Conservation (phyloP, 2,888 invertebrate species). For the Dorcus parallelipipedus region DNA sequence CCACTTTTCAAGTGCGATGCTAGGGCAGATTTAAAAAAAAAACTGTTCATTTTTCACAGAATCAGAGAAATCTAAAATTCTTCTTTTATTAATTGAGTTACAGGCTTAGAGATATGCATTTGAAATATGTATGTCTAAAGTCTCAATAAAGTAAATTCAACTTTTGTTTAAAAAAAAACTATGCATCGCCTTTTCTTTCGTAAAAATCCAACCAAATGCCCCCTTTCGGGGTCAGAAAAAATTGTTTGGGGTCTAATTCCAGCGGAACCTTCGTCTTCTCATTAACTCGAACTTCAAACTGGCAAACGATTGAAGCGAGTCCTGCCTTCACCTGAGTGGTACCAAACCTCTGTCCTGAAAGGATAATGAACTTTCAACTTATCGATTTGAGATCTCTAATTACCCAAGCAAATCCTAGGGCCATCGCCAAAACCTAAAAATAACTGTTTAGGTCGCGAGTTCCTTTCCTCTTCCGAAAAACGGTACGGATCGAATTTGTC, state of each 20-base stretch:
- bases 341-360: constrained; percentile 33
- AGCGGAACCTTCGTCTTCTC: constrained; percentile 28
- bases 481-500: constrained; percentile 45
- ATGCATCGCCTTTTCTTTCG: neutral
- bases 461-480: constrained; percentile 36
- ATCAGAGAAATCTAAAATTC: too few species aligned
- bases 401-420: constrained; percentile 34
- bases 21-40: too few species aligned
- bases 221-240: constrained; percentile 31
- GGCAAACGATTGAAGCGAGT: constrained; percentile 36
- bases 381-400: neutral
- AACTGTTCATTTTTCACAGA: too few species aligned
- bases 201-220: constrained; percentile 36
- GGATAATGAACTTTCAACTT: neutral
- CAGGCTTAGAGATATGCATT: too few species aligned
- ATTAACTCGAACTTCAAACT: constrained; percentile 38
- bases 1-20: too few species aligned
- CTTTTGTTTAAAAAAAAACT: too few species aligned
- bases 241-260: constrained; percentile 22
- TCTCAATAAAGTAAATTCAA: too few species aligned
- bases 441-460: constrained; percentile 27
- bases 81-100: too few species aligned
- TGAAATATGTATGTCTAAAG: too few species aligned
- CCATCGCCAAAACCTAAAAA: constrained; percentile 36
- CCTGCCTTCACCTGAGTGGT: constrained; percentile 43